Conservation (phyloP, 1,140 invertebrate species). For the Dufourea novaeangliae region DNA sequence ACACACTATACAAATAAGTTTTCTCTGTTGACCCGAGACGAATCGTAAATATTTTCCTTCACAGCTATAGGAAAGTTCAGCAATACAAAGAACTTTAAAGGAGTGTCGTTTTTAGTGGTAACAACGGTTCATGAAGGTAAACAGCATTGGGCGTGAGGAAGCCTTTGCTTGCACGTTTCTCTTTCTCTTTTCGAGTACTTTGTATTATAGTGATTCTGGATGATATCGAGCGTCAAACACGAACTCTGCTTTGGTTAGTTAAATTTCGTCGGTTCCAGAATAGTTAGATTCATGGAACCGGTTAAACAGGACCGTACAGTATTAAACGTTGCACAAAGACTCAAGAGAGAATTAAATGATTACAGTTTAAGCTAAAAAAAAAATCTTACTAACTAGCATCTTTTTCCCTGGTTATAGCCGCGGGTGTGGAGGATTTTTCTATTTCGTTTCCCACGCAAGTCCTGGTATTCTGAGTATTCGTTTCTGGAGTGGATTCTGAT, state of each 20-base stretch:
- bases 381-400: conserved; percentile 74
- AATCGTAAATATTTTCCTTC: too few species aligned
- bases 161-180: neutral
- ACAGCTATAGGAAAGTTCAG: too few species aligned
- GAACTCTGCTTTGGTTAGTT: neutral
- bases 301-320: neutral
- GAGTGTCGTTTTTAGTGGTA: too few species aligned
- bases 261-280: neutral
- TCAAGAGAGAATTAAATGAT: conserved; percentile 9
- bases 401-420: conserved; percentile 72
- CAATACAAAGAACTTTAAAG: too few species aligned
- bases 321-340: conserved; percentile 3
- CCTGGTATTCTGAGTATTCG: conserved; percentile 73
- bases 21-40: too few species aligned
- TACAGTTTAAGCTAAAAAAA: conserved; percentile 34
- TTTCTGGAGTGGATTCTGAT: conserved; percentile 78
- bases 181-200: neutral
- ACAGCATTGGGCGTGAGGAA: neutral
- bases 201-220: neutral
- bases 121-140: neutral
- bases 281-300: neutral
- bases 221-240: neutral
- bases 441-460: conserved; percentile 72
- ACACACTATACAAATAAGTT: too few species aligned
- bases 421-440: conserved; percentile 65